Percentiles rank a stretch among this genome's conserved stretches.
These are phyloP conservation scores for Zoroaster sp. DNA, from an alignment of 53 echinoderm and acorn worm genomes.

Conservation along the genomic window DNA sequence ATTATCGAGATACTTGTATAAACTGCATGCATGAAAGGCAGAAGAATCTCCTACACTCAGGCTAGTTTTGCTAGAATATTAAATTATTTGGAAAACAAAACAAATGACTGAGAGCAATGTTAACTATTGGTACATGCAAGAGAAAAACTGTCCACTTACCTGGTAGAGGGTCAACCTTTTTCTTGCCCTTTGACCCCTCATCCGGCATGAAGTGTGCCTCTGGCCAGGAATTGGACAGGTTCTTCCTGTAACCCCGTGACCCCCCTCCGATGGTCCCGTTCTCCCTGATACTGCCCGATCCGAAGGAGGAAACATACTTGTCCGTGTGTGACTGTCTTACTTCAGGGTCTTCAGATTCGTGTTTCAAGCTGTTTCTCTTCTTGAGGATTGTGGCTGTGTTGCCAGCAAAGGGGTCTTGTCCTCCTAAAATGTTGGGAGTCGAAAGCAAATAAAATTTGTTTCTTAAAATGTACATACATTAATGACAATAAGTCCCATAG, in stretches of 20 bases:
- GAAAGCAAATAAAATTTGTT: neutral
- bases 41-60: too few species aligned
- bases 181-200: slow-evolving; percentile 53
- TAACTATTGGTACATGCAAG: neutral
- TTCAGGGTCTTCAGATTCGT: slow-evolving; percentile 42
- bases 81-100: too few species aligned
- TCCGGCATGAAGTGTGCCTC: slow-evolving; percentile 61
- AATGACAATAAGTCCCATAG: neutral
- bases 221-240: slow-evolving; percentile 96
- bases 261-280: slow-evolving; percentile 31
- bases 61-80: too few species aligned
- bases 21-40: neutral
- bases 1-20: too few species aligned
- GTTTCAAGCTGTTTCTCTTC: slow-evolving; percentile 44
- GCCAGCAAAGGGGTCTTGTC: slow-evolving; percentile 69
- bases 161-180: slow-evolving; percentile 81
- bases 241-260: slow-evolving; percentile 54
- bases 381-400: slow-evolving; percentile 73
- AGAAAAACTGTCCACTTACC: slow-evolving; percentile 25
- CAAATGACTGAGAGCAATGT: neutral
- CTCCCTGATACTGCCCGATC: slow-evolving; percentile 11
- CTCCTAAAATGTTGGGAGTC: slow-evolving; percentile 58
- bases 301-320: slow-evolving; percentile 34
- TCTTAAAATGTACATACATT: neutral
- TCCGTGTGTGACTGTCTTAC: slow-evolving; percentile 1